Conservation (phyloP, 2,888 invertebrate species). For the Eubasilissa splendida region DNA sequence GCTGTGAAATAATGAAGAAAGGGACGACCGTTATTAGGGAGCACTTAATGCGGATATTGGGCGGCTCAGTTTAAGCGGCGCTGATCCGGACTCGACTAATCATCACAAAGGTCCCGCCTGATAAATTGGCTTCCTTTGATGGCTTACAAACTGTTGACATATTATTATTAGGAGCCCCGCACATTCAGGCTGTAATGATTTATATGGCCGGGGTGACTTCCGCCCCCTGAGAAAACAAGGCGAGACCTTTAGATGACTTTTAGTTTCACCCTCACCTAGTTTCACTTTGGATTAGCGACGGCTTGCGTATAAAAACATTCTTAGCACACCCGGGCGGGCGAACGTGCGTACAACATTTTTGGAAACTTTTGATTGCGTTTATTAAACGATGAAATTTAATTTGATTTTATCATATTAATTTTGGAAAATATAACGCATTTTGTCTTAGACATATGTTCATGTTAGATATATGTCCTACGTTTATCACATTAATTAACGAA, state of each 20-base stretch:
- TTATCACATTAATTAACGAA: too few species aligned
- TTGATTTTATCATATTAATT: too few species aligned
- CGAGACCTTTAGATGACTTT: slow-evolving; percentile 58
- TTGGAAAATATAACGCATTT: too few species aligned
- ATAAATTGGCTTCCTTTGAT: slow-evolving; percentile 54
- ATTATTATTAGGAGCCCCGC: slow-evolving; percentile 55
- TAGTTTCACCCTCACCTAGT: slow-evolving; percentile 53
- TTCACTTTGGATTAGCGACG: slow-evolving; percentile 17
- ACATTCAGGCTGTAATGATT: slow-evolving; percentile 47
- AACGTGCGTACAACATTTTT: not conserved
- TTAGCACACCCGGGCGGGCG: not conserved
- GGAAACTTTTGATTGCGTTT: too few species aligned
- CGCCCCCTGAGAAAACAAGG: slow-evolving; percentile 51
- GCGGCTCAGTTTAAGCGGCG: slow-evolving; percentile 16
- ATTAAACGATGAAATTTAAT: too few species aligned
- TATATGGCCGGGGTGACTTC: slow-evolving; percentile 37
- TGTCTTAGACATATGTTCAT: too few species aligned
- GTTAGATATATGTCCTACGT: too few species aligned
- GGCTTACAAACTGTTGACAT: slow-evolving; percentile 58
- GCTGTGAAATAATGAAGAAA: too few species aligned
- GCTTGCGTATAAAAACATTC: slow-evolving; percentile 27
- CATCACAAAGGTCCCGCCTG: slow-evolving; percentile 55
- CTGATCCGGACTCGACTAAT: slow-evolving; percentile 46
- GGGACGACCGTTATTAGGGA: too few species aligned
- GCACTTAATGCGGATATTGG: not conserved